phyloP scores from a whole-genome alignment of 2,888 invertebrate genomes.

The Globia sparganii region DNA sequence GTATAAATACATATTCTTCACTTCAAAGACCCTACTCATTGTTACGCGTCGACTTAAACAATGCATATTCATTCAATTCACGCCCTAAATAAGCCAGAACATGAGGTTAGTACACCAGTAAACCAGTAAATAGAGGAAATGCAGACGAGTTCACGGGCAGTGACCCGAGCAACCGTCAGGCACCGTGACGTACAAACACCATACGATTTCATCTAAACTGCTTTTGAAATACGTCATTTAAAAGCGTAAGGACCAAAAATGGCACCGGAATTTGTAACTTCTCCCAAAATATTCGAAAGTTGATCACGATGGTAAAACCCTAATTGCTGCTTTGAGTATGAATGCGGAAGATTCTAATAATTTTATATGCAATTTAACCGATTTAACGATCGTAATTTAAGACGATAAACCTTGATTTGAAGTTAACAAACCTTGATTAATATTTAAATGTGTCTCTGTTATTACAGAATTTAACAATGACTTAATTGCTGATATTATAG shows the following conservation, averaged over 20 bases:
- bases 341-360: constrained; percentile 54
- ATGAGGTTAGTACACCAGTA: constrained; percentile 73
- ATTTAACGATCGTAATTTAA: constrained; percentile 59
- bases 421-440: constrained; percentile 59
- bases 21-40: constrained; percentile 36
- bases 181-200: constrained; percentile 78
- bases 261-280: constrained; percentile 25
- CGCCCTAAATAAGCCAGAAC: constrained; percentile 79
- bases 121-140: constrained; percentile 81
- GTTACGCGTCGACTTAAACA: constrained; percentile 59
- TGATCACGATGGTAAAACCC: constrained; percentile 14
- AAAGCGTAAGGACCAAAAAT: constrained; percentile 53
- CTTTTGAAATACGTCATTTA: constrained; percentile 56
- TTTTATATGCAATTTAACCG: constrained; percentile 46
- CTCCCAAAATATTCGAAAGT: constrained; percentile 46
- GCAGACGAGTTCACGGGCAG: constrained; percentile 86
- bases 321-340: constrained; percentile 47
- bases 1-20: constrained; percentile 43
- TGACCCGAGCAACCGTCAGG: constrained; percentile 82
- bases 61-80: constrained; percentile 72
- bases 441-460: constrained; percentile 59
- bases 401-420: constrained; percentile 60
- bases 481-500: constrained; percentile 46
- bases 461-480: constrained; percentile 30
- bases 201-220: constrained; percentile 63